Evolutionary conservation across 1,140 invertebrate species (phyloP), one percentile per base, ranked within the genome.

Genomic region (Aleiodes sp.): DNA sequence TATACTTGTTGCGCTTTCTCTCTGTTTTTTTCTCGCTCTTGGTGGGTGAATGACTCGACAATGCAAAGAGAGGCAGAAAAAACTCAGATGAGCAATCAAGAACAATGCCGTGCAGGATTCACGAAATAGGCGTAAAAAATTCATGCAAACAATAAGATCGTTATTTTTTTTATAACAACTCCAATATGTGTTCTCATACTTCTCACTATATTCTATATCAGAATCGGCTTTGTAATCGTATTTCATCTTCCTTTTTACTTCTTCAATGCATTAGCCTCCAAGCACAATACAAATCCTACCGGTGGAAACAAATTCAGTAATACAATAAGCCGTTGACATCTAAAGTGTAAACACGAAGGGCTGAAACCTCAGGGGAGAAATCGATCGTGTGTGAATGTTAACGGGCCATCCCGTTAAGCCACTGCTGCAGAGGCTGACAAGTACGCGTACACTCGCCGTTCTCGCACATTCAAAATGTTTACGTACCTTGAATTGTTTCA

Each of bases 261-360:
- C n/a, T n/a, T n/a, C n/a, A n/a, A n/a, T n/a, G n/a, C n/a, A n/a
- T n/a, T n/a, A n/a, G n/a, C n/a, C n/a, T n/a, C n/a, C n/a, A n/a
- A n/a, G n/a, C n/a, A n/a, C n/a, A n/a, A n/a, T n/a, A n/a, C n/a
- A n/a, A n/a, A n/a, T n/a, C n/a, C n/a, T n/a, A n/a, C n/a, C n/a
- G n/a, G n/a, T n/a, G n/a, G n/a, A n/a, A n/a, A n/a, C 12, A 46
- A 24, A 33, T 52, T 14, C 6, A 28, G 14, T 28, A 70, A 59
- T 71, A 67, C 70, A n/a, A 65, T 71, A 71, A 71, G 67, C 67
- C 70, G 59, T 60, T 21, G 35, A 31, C 41, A 60, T 67, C 67
- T 60, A 71, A 31, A 59, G 65, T 71, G 70, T 71, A 71, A 71
- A 71, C 70, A 71, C 33, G 41, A 43, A 64, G 65, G 35, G 43